These are phyloP conservation scores for Chrysochloris asiatica DNA, from an alignment of 2,113 vertebrate genomes.

Conservation along the genomic window DNA sequence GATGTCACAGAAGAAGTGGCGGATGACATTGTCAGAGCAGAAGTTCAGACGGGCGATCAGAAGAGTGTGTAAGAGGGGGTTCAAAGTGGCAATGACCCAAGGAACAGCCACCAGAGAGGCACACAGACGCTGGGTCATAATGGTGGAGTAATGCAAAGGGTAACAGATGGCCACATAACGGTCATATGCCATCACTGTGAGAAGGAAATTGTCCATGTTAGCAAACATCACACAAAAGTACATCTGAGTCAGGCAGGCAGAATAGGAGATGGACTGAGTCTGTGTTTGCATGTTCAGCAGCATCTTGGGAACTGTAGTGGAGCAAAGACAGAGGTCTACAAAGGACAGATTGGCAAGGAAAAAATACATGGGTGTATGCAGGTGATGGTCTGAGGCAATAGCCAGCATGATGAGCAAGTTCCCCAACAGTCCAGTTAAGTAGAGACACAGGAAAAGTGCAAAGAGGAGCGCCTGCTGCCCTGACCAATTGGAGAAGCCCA, in stretches of 20 bases:
- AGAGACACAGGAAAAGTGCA: slow-evolving; percentile 54
- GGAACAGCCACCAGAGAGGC: slow-evolving; percentile 46
- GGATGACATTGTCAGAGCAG: slow-evolving; percentile 62
- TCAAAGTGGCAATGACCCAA: slow-evolving; percentile 56
- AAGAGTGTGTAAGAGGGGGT: slow-evolving; percentile 68
- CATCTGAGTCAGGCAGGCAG: slow-evolving; percentile 63
- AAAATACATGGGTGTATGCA: slow-evolving; percentile 69
- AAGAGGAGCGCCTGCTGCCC: slow-evolving; percentile 22
- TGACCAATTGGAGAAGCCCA: slow-evolving; percentile 58
- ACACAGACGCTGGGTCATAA: slow-evolving; percentile 43
- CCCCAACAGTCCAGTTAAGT: slow-evolving; percentile 55
- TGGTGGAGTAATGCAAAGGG: slow-evolving; percentile 54
- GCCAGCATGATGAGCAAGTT: slow-evolving; percentile 64
- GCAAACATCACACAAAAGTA: slow-evolving; percentile 74
- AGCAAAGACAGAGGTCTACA: slow-evolving; percentile 68
- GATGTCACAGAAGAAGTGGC: slow-evolving; percentile 71
- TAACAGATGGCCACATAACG: slow-evolving; percentile 68
- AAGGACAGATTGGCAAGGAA: slow-evolving; percentile 67
- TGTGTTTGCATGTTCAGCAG: slow-evolving; percentile 57
- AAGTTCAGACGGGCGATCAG: slow-evolving; percentile 55
- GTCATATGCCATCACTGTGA: slow-evolving; percentile 71
- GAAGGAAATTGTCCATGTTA: slow-evolving; percentile 72
- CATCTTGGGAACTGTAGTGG: slow-evolving; percentile 63
- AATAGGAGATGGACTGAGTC: slow-evolving; percentile 59
- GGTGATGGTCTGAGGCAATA: slow-evolving; percentile 24